Percentiles rank a stretch among this genome's conserved stretches.
Evolutionary conservation across 2,888 invertebrate genomes (phyloP).

Genomic region (Argyresthia goedartella): DNA sequence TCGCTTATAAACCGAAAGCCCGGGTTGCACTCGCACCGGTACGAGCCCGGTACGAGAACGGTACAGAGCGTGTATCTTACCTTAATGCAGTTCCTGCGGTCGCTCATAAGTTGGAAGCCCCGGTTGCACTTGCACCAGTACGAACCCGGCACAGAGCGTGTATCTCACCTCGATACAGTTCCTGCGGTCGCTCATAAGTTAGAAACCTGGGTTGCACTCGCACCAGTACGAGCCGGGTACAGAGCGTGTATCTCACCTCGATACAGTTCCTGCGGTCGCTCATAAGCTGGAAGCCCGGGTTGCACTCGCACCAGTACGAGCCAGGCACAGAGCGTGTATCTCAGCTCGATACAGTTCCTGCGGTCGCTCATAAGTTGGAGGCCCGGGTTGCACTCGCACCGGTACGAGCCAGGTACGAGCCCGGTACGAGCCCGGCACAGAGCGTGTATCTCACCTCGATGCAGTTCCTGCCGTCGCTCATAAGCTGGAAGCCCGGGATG

Average conservation of each 20-base stretch:
- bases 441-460: constrained; percentile 39
- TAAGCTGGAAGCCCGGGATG: constrained; percentile 75
- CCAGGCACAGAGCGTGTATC: constrained; percentile 55
- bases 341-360: constrained; percentile 74
- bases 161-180: constrained; percentile 71
- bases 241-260: constrained; percentile 59
- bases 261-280: constrained; percentile 79
- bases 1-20: constrained; percentile 79
- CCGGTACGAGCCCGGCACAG: no score
- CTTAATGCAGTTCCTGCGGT: constrained; percentile 77
- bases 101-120: constrained; percentile 77
- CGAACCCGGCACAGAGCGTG: constrained; percentile 77
- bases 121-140: constrained; percentile 79
- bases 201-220: constrained; percentile 77
- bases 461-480: constrained; percentile 80
- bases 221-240: constrained; percentile 79
- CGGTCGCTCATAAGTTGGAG: constrained; percentile 78
- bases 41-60: constrained; percentile 68
- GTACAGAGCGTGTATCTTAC: constrained; percentile 50
- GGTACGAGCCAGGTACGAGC: no score
- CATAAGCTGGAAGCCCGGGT: constrained; percentile 76
- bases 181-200: constrained; percentile 77
- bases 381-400: constrained; percentile 44
- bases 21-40: constrained; percentile 77
- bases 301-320: constrained; percentile 79